phyloP scores from a whole-genome alignment of 2,888 invertebrate genomes.

The Nephrocerus scutellatus region DNA sequence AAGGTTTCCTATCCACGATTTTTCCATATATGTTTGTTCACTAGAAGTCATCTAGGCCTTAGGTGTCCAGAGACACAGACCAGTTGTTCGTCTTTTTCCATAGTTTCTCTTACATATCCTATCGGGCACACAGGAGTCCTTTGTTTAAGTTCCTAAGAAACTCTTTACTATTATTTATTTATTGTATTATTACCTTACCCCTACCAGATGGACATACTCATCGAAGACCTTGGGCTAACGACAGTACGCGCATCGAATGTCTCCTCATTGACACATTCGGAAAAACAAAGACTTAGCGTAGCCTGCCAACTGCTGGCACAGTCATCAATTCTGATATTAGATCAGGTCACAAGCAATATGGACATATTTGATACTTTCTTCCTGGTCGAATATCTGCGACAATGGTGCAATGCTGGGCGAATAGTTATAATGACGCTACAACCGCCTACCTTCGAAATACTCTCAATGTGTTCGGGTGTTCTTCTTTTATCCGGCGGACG shows the following conservation, averaged over 20 bases:
- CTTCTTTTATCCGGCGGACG: slow-evolving; percentile 82
- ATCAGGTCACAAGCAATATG: slow-evolving; percentile 62
- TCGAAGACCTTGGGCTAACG: slow-evolving; percentile 85
- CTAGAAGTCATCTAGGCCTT: too few relatives aligned
- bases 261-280: slow-evolving; percentile 77
- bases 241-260: slow-evolving; percentile 84
- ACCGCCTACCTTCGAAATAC: slow-evolving; percentile 91
- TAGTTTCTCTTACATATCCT: too few relatives aligned
- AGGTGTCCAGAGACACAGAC: too few relatives aligned
- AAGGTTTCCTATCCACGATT: too few relatives aligned
- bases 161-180: too few relatives aligned
- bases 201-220: slow-evolving; percentile 77
- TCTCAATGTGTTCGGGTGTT: slow-evolving; percentile 71
- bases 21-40: too few relatives aligned
- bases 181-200: too few relatives aligned
- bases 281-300: slow-evolving; percentile 77
- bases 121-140: too few relatives aligned
- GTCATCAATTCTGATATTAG: slow-evolving; percentile 77
- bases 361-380: slow-evolving; percentile 96
- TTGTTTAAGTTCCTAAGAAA: not conserved
- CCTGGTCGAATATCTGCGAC: slow-evolving; percentile 84
- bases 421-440: slow-evolving; percentile 86
- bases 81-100: too few relatives aligned
- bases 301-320: slow-evolving; percentile 83
- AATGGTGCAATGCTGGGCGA: slow-evolving; percentile 69